Base-by-base conservation (phyloP, 2,888 invertebrate genomes). In the Rhogogaster chlorosoma region DNA sequence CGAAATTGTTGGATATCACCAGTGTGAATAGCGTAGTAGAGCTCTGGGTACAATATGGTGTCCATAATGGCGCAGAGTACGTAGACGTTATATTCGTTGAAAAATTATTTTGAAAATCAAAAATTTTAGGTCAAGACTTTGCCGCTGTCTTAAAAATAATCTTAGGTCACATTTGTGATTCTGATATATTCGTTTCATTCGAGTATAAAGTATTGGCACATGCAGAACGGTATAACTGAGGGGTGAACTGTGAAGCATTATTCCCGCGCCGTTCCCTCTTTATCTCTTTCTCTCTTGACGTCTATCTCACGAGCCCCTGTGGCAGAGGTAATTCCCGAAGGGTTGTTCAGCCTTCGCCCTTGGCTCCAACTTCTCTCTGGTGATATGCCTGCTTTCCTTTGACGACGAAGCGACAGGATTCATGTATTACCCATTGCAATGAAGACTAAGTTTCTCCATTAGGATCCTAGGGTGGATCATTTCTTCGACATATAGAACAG, bases 281-380 rank as follows among this genome's bases (percentile, higher is more conserved):
- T 38, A 26, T 38, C 57, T n/a, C 36, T 57, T 80, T 57, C 57
- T 61, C 32, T 29, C 80, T 22, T 36, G 26, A 61, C 38, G 18
- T 77, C 22, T 49, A 45, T 49, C 18, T 29, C 32, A 12, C n/a
- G 12, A 45, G 18, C 22, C 53, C 15, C 36, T 57, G 57, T 61
- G 26, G 49, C 80, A n/a, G 80, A 61, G 57, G 80, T 80, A 57
- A 80, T 57, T 80, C 80, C 77, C 53, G 77, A 53, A 77, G 77
- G 77, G 53, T 77, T 77, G 49, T 49, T 42, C 77, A 29, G 77
- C 15, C 3, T 53, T 77, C 49, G 53, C 77, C 77, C 80, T 80
- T 80, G 61, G 38, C 57, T 61, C 80, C 4, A 80, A 57, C 61
- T 61, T 80, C 32, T 36, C 80, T 61, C 22, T 22, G 1, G 36